Conservation (phyloP, 2,888 invertebrate genomes). For the Sminthurinus aureus region DNA sequence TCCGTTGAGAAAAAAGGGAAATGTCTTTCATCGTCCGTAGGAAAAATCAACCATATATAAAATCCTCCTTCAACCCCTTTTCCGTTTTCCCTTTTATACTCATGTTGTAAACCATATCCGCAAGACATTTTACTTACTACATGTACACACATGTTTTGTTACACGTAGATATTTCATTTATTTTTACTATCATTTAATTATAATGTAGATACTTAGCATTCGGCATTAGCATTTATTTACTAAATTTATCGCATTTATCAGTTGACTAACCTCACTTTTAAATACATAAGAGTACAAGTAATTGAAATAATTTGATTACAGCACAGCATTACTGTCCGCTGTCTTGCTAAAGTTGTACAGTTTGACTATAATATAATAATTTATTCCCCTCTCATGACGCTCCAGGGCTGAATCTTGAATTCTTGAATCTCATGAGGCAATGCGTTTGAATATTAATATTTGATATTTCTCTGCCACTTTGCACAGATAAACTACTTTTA, state of each 20-base stretch:
- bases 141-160: not conserved
- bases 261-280: not conserved
- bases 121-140: not conserved
- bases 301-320: not conserved
- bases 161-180: not conserved
- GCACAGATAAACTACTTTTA: too few species aligned
- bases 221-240: not conserved
- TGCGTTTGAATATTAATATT: too few species aligned
- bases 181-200: not conserved
- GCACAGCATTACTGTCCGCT: too few species aligned
- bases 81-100: too few species aligned
- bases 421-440: not conserved
- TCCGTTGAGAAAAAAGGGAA: too few species aligned
- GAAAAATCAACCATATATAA: too few species aligned
- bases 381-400: not conserved
- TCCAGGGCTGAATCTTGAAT: not conserved
- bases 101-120: too few species aligned
- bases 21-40: too few species aligned
- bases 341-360: too few species aligned
- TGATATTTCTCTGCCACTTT: too few species aligned
- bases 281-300: not conserved
- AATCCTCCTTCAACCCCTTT: too few species aligned
- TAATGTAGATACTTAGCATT: too few species aligned
- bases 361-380: not conserved
- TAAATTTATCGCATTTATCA: not conserved